Conservation (phyloP, 2,888 invertebrate species). For the Sarcophaga variegata region DNA sequence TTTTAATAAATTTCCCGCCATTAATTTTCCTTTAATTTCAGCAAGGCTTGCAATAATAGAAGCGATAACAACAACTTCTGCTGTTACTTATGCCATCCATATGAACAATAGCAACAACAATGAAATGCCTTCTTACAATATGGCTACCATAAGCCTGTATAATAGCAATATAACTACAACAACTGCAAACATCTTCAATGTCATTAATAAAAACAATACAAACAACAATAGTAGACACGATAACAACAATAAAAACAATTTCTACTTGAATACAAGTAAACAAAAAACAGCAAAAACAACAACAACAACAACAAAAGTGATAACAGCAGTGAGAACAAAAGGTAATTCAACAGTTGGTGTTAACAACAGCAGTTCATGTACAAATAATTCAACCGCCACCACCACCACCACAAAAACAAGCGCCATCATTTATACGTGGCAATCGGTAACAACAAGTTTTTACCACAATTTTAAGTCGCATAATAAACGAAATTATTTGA, state of each 20-base stretch:
- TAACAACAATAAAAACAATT: slow-evolving; percentile 35
- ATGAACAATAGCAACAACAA: slow-evolving; percentile 76
- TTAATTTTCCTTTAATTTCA: slow-evolving; percentile 50
- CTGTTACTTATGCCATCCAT: slow-evolving; percentile 30
- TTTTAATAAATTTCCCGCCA: not conserved
- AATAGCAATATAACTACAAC: slow-evolving; percentile 59
- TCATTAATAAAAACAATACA: slow-evolving; percentile 63
- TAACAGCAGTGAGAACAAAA: slow-evolving; percentile 51
- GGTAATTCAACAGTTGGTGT: slow-evolving; percentile 47
- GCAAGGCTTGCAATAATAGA: slow-evolving; percentile 1
- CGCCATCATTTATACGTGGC: slow-evolving; percentile 23
- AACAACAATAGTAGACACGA: slow-evolving; percentile 46
- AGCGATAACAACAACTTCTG: slow-evolving; percentile 26
- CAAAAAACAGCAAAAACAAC: slow-evolving; percentile 51
- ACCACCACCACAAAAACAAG: not conserved
- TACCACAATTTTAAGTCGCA: slow-evolving; percentile 61
- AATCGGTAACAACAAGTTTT: slow-evolving; percentile 71
- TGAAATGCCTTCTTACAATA: slow-evolving; percentile 80
- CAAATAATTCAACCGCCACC: slow-evolving; percentile 34
- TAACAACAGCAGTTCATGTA: slow-evolving; percentile 35
- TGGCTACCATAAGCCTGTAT: slow-evolving; percentile 75
- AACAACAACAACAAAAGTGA: slow-evolving; percentile 53
- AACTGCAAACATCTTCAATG: slow-evolving; percentile 47
- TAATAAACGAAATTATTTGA: slow-evolving; percentile 60
- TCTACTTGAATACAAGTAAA: not conserved